phyloP scores from a whole-genome alignment of 2,113 vertebrate species.

The Aviceda subcristata region DNA sequence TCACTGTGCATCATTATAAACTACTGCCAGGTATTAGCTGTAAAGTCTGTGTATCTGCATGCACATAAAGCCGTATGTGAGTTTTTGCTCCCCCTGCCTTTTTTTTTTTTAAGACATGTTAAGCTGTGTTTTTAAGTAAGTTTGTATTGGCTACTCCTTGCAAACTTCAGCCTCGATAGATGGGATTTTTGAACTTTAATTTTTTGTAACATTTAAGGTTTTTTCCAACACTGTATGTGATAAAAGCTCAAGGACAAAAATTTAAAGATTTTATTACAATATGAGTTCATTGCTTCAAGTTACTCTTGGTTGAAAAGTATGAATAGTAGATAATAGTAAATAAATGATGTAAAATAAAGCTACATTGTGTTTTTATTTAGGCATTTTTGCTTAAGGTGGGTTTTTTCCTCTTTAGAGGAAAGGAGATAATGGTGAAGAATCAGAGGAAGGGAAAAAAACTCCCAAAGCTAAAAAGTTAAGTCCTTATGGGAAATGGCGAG shows the following conservation, averaged over 20 bases:
- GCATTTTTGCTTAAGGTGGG: slow-evolving; percentile 58
- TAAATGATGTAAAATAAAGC: slow-evolving; percentile 42
- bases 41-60: not conserved
- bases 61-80: not conserved
- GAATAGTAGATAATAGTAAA: not conserved
- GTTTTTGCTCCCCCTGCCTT: not conserved
- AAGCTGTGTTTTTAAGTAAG: not conserved
- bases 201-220: not conserved
- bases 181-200: not conserved
- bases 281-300: not conserved
- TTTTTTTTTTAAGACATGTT: not conserved
- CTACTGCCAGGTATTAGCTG: not conserved
- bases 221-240: not conserved
- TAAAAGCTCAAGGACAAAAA: not conserved
- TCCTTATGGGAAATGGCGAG: slow-evolving; percentile 88
- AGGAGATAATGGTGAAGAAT: slow-evolving; percentile 46
- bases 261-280: not conserved
- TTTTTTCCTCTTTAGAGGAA: slow-evolving; percentile 71
- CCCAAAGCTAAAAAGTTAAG: slow-evolving; percentile 67
- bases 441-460: slow-evolving; percentile 58
- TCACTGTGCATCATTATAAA: not conserved
- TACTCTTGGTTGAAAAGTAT: not conserved
- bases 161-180: not conserved
- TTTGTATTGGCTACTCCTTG: not conserved
- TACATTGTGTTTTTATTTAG: slow-evolving; percentile 59